phyloP scores from a whole-genome alignment of 2,888 invertebrate genomes.

The Orgyia antiqua region DNA sequence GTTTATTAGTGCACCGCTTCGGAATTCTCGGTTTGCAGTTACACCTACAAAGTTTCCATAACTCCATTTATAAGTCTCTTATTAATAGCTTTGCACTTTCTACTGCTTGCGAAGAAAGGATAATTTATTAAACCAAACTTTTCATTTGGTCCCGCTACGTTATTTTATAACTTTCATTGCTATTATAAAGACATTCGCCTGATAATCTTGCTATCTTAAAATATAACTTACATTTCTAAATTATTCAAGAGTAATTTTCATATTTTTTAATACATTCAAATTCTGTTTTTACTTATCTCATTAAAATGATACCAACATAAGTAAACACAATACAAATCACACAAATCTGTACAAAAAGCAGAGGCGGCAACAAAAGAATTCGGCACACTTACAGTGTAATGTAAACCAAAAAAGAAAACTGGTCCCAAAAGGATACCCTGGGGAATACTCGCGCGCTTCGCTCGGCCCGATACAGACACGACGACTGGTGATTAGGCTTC shows the following conservation, averaged over 20 bases:
- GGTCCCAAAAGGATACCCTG: constrained; percentile 74
- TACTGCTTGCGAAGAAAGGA: constrained; percentile 30
- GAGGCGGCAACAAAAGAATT: constrained; percentile 69
- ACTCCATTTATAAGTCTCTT: constrained; percentile 67
- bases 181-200: constrained; percentile 1
- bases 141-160: constrained; percentile 14
- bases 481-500: constrained; percentile 78
- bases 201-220: background rate
- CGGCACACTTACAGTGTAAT: constrained; percentile 75
- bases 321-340: constrained; percentile 58
- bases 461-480: constrained; percentile 73
- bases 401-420: constrained; percentile 77
- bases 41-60: constrained; percentile 61
- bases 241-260: background rate
- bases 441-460: constrained; percentile 67
- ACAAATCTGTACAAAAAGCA: constrained; percentile 63
- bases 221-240: background rate
- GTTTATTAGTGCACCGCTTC: constrained; percentile 68
- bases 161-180: constrained; percentile 8
- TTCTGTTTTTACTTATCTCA: constrained; percentile 17
- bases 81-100: constrained; percentile 67
- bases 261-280: constrained; percentile 7
- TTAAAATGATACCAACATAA: constrained; percentile 35
- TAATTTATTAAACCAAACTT: constrained; percentile 19
- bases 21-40: constrained; percentile 54